Evolutionary conservation across 2,888 invertebrate species (phyloP).

Genomic region (Agriopis marginaria): DNA sequence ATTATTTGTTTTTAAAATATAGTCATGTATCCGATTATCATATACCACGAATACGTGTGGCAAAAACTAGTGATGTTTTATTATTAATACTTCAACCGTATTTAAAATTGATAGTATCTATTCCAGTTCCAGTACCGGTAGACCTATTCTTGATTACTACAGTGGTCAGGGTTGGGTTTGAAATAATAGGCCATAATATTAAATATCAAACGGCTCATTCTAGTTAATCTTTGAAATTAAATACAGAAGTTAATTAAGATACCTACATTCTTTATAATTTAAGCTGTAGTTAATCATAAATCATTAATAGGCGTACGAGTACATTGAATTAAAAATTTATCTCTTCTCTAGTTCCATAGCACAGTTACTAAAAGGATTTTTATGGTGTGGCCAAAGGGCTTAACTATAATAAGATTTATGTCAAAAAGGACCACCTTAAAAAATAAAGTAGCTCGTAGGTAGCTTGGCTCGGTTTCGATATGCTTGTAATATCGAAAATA

Average conservation of each 20-base stretch:
- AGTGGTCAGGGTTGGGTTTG: constrained; percentile 1
- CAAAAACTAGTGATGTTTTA: constrained; percentile 16
- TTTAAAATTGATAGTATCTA: background rate
- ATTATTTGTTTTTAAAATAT: constrained; percentile 40
- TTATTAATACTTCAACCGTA: constrained; percentile 2
- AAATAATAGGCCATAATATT: constrained; percentile 14
- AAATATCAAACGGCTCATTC: constrained; percentile 6
- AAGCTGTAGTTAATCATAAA: constrained; percentile 4
- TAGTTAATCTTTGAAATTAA: constrained; percentile 10
- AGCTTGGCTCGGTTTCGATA: constrained; percentile 61
- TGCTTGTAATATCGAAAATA: constrained; percentile 62
- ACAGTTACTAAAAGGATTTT: constrained; percentile 35
- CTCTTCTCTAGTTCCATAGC: background rate
- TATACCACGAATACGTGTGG: constrained; percentile 24
- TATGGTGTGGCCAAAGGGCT: constrained; percentile 26
- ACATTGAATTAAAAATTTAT: constrained; percentile 9
- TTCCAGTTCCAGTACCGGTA: too few species aligned
- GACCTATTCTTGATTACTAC: constrained; percentile 1
- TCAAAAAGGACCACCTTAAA: constrained; percentile 12
- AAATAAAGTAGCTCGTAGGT: constrained; percentile 35
- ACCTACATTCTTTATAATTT: background rate
- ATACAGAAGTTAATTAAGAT: constrained; percentile 3
- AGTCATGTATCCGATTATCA: constrained; percentile 31
- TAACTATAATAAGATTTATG: constrained; percentile 16
- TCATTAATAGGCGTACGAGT: constrained; percentile 4